Evolutionary conservation across 2,113 vertebrate genomes (phyloP), one percentile per base, ranked within the genome.

Genomic region (Microcebus tavaratra): DNA sequence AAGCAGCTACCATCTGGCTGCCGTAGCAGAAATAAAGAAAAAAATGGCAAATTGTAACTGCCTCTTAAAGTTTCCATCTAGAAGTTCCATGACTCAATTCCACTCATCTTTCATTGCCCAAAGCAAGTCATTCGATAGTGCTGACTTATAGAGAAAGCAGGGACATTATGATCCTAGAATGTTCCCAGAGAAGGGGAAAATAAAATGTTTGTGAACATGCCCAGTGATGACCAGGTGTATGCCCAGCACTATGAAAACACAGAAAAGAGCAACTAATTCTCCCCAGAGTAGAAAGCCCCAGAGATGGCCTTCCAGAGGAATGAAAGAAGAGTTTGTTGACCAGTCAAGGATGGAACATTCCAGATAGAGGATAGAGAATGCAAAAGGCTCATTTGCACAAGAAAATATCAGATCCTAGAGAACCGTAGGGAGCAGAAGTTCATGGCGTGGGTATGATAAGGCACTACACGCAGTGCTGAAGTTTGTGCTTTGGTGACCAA

Each of bases 401-500:
- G 29, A 31, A 80, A 17, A n/a, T 45, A 15, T 39, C 10, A 42
- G 8, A 61, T 39, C 11, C 70, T 45, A 6, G 73, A 80, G 36
- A 91, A 59, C 8, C 72, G 13, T 23, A 45, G 53, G 29, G 27
- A 27, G 3, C 8, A 15, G 36, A 29, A 82, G 39, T 13, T 21
- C 61, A 50, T 48, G 70, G 21, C 9, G 15, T 68, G 4, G 31
- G 25, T 50, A 31, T 39, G 20, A 31, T 27, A n/a, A 85, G 23
- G 14, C 11, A 20, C 20, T 23, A 61, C 5, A 20, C 0, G 0
- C 34, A 70, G 34, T 6, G 50, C 34, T 39, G 2, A 67, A 27
- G 25, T n/a, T 8, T 53, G 42, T 6, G 10, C 39, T 70, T 39
- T 79, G 53, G 50, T 21, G 72, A 86, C 42, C n/a, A 42, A n/a